Conservation (phyloP, 2,888 invertebrate genomes). For the Hermaeophaga mercurialis region DNA sequence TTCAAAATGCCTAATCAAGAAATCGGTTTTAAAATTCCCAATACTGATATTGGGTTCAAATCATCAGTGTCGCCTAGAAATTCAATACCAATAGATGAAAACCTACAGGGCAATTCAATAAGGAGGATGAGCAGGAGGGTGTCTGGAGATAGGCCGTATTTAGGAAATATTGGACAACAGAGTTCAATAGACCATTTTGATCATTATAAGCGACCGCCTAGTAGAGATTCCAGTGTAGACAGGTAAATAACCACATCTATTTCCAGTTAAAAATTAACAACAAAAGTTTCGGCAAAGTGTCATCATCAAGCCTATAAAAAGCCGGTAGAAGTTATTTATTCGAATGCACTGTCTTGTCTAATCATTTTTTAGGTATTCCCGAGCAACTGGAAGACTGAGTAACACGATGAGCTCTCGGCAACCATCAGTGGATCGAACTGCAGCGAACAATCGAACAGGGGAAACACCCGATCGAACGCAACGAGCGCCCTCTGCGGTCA, state of each 20-base stretch:
- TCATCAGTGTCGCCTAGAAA: conserved; percentile 35
- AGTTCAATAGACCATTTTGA: conserved; percentile 90
- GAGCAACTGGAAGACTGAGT: conserved; percentile 68
- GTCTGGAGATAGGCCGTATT: conserved; percentile 58
- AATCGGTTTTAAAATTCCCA: conserved; percentile 13
- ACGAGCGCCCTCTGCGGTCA: conserved; percentile 63
- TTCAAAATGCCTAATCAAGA: conserved; percentile 28
- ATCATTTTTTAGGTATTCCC: conserved; percentile 65
- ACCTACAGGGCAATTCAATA: conserved; percentile 48
- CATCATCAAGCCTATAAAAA: too few relatives aligned
- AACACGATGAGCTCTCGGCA: conserved; percentile 70
- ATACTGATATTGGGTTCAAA: conserved; percentile 35
- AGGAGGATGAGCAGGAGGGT: conserved; percentile 62
- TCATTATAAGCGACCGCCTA: conserved; percentile 91
- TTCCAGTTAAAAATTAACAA: too few relatives aligned
- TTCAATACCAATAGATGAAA: conserved; percentile 39
- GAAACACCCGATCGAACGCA: conserved; percentile 59
- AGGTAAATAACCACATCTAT: conserved; percentile 35
- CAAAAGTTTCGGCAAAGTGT: too few relatives aligned
- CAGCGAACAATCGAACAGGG: conserved; percentile 40
- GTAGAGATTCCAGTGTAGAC: conserved; percentile 86
- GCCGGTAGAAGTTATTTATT: too few relatives aligned
- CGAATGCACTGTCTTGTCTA: too few relatives aligned
- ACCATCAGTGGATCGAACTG: conserved; percentile 73
- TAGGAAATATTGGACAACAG: conserved; percentile 60